A percentile compares a stretch with the other conserved stretches of the same genome.
Evolutionary conservation across 2,797 vertebrate genomes (phyloP).

Genomic region (Graptemys geographica): DNA sequence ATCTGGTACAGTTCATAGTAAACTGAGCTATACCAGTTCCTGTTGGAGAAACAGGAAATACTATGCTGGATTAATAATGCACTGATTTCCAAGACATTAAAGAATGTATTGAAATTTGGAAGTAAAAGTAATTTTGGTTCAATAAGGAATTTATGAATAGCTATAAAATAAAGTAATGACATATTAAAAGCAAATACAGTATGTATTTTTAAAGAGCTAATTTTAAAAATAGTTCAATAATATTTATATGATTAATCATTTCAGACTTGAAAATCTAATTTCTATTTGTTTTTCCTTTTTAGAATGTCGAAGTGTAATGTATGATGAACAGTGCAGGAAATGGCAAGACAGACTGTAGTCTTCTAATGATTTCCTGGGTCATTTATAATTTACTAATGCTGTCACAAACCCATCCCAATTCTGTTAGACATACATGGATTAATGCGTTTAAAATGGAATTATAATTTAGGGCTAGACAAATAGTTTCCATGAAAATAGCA

Average conservation of each 20-base stretch:
- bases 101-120: constrained; percentile 23
- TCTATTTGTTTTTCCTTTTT: constrained; percentile 76
- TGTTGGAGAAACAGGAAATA: not conserved
- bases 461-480: constrained; percentile 60
- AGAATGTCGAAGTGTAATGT: constrained; percentile 69
- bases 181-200: constrained; percentile 63
- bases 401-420: constrained; percentile 30
- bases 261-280: constrained; percentile 74
- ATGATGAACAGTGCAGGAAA: constrained; percentile 69
- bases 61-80: not conserved
- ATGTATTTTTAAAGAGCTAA: constrained; percentile 62
- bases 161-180: constrained; percentile 55
- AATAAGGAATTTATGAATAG: constrained; percentile 65
- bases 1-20: not conserved
- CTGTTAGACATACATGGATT: constrained; percentile 63
- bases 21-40: not conserved
- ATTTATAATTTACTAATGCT: constrained; percentile 74
- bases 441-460: constrained; percentile 59
- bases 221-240: constrained; percentile 72
- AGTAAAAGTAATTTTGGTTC: constrained; percentile 58
- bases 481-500: constrained; percentile 54
- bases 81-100: constrained; percentile 35
- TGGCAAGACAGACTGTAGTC: constrained; percentile 47
- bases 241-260: constrained; percentile 71
- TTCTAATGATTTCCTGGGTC: constrained; percentile 71